Percentiles rank a stretch among this genome's conserved stretches.
phyloP scores from a whole-genome alignment of 35 echinoderm and acorn worm species.

The Heliocidaris erythrogramma region DNA sequence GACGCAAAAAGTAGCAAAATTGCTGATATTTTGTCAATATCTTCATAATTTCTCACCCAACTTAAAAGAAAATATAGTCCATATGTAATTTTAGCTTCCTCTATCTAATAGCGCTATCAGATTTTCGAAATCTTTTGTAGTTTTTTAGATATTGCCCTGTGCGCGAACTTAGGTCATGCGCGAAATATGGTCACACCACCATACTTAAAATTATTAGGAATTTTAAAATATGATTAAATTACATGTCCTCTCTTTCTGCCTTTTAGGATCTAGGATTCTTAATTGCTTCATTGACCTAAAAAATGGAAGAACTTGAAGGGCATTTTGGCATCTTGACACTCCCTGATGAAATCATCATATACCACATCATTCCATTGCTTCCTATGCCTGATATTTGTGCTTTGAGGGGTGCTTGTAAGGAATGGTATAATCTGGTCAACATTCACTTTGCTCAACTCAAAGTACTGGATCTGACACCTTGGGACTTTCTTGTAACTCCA shows the following conservation, averaged over 20 bases:
- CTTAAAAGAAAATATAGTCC: no score
- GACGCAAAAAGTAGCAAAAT: no score
- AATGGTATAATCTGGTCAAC: slow-evolving; percentile 56
- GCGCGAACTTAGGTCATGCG: no score
- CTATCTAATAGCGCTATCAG: no score
- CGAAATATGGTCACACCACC: no score
- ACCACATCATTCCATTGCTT: slow-evolving; percentile 71
- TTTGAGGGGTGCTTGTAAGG: slow-evolving; percentile 71
- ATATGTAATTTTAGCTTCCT: no score
- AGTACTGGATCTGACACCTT: slow-evolving; percentile 74
- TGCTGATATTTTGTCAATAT: no score
- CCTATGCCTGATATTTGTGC: slow-evolving; percentile 60
- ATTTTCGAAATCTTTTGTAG: no score
- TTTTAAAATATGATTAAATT: no score
- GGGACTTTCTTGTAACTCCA: slow-evolving; percentile 82
- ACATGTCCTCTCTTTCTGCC: neutral
- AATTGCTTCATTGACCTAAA: neutral
- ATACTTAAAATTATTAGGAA: no score
- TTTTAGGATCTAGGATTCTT: neutral
- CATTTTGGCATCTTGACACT: neutral
- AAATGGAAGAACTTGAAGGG: neutral
- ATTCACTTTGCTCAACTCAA: slow-evolving; percentile 67
- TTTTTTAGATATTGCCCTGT: no score
- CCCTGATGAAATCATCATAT: slow-evolving; percentile 87
- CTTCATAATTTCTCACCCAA: no score